Conservation (phyloP, 2,113 vertebrate species). For the Chlorodrepanis virens region DNA sequence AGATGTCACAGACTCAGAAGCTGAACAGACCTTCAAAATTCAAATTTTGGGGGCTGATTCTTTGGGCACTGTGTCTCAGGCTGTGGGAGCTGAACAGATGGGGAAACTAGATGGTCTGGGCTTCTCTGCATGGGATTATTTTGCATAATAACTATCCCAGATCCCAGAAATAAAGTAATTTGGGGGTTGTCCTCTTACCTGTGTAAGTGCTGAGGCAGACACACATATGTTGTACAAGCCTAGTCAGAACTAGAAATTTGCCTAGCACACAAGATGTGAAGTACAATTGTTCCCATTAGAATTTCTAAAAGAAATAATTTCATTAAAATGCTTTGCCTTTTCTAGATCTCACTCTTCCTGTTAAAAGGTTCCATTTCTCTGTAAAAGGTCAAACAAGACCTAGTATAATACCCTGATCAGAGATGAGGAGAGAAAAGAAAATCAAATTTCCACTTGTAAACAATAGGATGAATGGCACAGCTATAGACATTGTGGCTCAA, state of each 20-base stretch:
- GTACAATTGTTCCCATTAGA: neutral
- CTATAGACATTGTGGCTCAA: neutral
- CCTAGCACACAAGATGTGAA: neutral
- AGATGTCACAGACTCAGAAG: neutral
- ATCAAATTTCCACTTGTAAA: neutral
- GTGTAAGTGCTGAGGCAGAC: neutral
- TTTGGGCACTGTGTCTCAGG: neutral
- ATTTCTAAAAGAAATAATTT: neutral
- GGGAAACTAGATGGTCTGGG: neutral
- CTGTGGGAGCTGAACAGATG: neutral
- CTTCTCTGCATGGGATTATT: neutral
- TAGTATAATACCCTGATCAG: neutral
- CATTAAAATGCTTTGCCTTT: neutral
- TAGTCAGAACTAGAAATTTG: neutral
- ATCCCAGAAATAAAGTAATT: neutral
- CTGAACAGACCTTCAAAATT: neutral
- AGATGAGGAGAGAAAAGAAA: neutral
- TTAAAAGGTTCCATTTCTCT: neutral
- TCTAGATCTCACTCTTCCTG: neutral
- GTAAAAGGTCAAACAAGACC: neutral
- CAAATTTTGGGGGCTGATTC: neutral
- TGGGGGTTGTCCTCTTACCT: neutral
- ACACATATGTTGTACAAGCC: rapidly evolving
- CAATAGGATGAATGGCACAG: neutral
- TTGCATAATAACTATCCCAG: neutral